Base-by-base conservation (phyloP, 2,888 invertebrate genomes). In the Phania funesta region DNA sequence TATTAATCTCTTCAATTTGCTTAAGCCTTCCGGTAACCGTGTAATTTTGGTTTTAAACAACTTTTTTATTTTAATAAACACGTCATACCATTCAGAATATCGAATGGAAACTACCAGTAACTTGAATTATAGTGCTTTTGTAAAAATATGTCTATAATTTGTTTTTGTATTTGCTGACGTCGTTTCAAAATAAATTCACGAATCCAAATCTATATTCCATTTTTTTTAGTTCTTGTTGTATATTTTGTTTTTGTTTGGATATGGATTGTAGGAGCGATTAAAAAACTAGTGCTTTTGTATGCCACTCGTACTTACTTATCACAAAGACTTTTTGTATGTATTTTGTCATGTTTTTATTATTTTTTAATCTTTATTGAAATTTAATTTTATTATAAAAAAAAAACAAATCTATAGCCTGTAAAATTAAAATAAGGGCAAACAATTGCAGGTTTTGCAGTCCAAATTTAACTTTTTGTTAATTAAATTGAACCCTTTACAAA, bases 21-120 rank as follows among this genome's bases (percentile, higher is more conserved):
- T 48, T 24, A 26, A 20, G 32, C 68, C 65, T 82, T 82, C 78
- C 82, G 82, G 82, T 78, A 68, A 76, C 56, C 70, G 74, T 64
- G 68, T 64, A 16, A 8, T 26, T 41, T 56, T 38, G 50, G 8
- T 62, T 24, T 50, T 44, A 18, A 35, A 29, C 54, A 52, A 29
- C 41, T 26, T 54, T 56, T 5, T 50, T 22, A 9, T 60, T 60
- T 48, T 67, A 65, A 50, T 58, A 26, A 52, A 52, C n/a, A 52
- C 80, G 80, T 76, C 71, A 71, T 67, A 71, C 73, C 76, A 71
- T 71, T 60, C 26, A 73, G 71, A 81, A 71, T 71, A 76, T 76
- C 54, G 9, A 73, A 67, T 54, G 50, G 11, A 54, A 81, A 81
- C 80, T 81, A 76, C 65, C 3, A 50, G 48, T 65, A 58, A 26